These are phyloP conservation scores for Semicossyphus pulcher DNA, from an alignment of 2,113 vertebrate species.

Conservation along the genomic window DNA sequence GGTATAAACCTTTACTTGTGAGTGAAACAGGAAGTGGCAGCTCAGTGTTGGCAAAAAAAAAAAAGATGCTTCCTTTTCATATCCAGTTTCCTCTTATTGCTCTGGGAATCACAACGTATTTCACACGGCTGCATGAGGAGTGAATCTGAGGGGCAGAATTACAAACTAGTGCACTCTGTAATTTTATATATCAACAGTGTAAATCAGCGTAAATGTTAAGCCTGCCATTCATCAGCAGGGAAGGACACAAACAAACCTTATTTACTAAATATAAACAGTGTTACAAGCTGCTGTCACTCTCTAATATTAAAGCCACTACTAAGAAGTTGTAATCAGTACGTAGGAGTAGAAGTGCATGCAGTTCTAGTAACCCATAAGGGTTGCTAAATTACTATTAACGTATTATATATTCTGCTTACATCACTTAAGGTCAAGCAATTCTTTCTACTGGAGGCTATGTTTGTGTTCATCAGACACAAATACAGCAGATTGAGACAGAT, in stretches of 20 bases:
- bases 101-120: conserved; percentile 43
- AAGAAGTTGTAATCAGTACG: too few species aligned
- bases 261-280: too few species aligned
- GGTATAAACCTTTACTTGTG: background rate
- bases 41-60: conserved; percentile 21
- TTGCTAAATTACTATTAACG: too few species aligned
- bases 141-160: conserved; percentile 34
- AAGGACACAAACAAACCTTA: background rate
- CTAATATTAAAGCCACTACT: background rate
- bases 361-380: too few species aligned
- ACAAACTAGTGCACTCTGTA: conserved; percentile 28
- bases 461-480: conserved; percentile 33
- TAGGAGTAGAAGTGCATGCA: too few species aligned
- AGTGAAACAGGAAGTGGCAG: conserved; percentile 22
- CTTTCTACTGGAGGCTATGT: background rate
- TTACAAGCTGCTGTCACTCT: background rate
- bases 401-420: background rate
- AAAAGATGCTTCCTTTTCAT: conserved; percentile 54
- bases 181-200: conserved; percentile 35
- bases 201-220: conserved; percentile 18
- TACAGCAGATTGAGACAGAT: conserved; percentile 52
- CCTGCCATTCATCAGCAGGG: background rate
- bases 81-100: conserved; percentile 49
- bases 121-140: conserved; percentile 42
- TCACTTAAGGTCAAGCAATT: background rate